Percentiles rank a stretch among this genome's conserved stretches.
phyloP scores from a whole-genome alignment of 2,888 invertebrate genomes.

The Marronus borbonicus region DNA sequence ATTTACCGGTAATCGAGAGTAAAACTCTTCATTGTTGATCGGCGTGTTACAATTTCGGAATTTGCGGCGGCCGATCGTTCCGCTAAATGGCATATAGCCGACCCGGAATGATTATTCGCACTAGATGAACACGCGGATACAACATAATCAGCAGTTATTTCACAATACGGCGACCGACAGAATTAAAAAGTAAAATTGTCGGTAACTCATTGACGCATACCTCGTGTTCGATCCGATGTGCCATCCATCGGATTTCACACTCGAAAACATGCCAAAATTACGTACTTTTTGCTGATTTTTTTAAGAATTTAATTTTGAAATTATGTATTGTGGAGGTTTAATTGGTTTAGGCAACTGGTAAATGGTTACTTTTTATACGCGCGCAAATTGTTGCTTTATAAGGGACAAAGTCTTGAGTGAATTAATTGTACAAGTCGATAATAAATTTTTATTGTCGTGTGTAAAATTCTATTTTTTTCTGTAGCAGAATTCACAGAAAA shows the following conservation, averaged over 20 bases:
- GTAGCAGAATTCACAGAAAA: no score
- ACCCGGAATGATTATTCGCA: slow-evolving; percentile 30
- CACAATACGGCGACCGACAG: slow-evolving; percentile 34
- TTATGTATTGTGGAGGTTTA: no score
- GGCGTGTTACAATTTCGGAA: slow-evolving; percentile 7
- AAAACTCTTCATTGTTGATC: slow-evolving; percentile 3
- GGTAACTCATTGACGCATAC: not conserved
- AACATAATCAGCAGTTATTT: slow-evolving; percentile 44
- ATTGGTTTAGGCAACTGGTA: no score
- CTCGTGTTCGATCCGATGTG: not conserved
- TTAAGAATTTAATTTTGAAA: no score
- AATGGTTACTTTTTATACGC: no score
- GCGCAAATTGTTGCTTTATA: no score
- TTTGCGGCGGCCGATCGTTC: not conserved
- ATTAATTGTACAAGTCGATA: no score
- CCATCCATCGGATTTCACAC: not conserved
- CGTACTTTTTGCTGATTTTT: no score
- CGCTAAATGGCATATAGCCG: slow-evolving; percentile 12
- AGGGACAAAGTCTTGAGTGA: no score
- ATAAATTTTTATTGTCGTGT: no score
- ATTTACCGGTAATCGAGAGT: not conserved
- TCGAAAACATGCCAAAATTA: slow-evolving; percentile 5
- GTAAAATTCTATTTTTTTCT: no score
- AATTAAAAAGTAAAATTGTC: slow-evolving; percentile 34
- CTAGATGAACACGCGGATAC: slow-evolving; percentile 18